Base-by-base conservation (phyloP, 2,888 invertebrate species). In the Polydrusus tereticollis region DNA sequence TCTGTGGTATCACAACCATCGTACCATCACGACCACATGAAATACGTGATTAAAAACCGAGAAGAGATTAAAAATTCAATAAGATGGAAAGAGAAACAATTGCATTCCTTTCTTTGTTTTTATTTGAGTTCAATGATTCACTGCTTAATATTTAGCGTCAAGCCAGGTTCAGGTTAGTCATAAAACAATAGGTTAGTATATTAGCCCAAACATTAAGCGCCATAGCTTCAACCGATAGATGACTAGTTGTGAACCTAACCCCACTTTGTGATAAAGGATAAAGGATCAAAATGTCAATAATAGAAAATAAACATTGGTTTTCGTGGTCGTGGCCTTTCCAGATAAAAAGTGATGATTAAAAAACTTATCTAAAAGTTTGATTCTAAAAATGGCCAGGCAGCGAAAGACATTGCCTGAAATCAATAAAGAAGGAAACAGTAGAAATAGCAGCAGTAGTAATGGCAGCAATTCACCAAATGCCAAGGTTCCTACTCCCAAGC, bases 391-490 rank as follows among this genome's bases (percentile, higher is more conserved):
- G 73, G 73, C 65, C 3, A 47, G 73, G 29, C 73, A 73, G 18
- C 59, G 73, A 16, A 73, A 73, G 43, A 63, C 14, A 20, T 23
- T 58, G 21, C 29, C 63, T n/a, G 68, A 75, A 8, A 76, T 71
- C 65, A 76, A 72, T 62, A 79, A 82, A 77, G 69, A 73, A 45
- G 78, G 78, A 57, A 81, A 82, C 75, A 76, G 77, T 59, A 77
- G 77, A 59, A 82, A 80, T 64, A 86, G 86, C 70, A 87, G 86
- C 73, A 86, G 86, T 72, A 86, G 86, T 77, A 86, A 84, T 78
- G 85, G 85, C 12, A 86, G 85, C 74, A 83, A 80, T 77, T 78
- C 82, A 7, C 77, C 81, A 18, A 82, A 76, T 57, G 69, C 50
- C 8, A 78, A 82, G 72, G 36, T 23, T 18, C 77, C 78, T 41